Evolutionary conservation across 2,113 vertebrate genomes (phyloP), one percentile per base, ranked within the genome.

Genomic region (Anoura caudifer): DNA sequence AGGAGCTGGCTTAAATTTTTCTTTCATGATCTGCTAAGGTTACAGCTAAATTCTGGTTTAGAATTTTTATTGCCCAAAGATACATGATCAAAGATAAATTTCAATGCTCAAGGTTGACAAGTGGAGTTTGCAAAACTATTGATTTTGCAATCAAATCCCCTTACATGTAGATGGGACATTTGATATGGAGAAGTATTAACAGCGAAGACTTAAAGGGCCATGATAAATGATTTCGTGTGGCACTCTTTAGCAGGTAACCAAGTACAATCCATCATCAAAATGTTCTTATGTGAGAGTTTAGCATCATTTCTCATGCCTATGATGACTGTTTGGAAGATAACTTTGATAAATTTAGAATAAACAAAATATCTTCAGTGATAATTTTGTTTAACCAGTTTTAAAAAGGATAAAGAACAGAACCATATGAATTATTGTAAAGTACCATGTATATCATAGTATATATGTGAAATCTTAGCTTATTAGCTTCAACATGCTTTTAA

Each of bases 1-100:
- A 93, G 87, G 54, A 89, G 67, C n/a, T 63, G 89, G 52, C 33
- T 93, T 75, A 47, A 52, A 77, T 77, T 93, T 96, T 91, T 75
- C 47, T 95, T 90, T 86, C 69, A 59, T 90, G 87, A 91, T 95
- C 83, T 94, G 65, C 75, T 94, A 59, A 93, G 54, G 19, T 90
- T 50, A 96, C 41, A 92, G 65, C 72, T 79, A 90, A 85, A 94
- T 95, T 61, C 52, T 81, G 31, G 16, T 50, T 95, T 87, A 33
- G 41, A 91, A 94, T 72, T 88, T 79, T 84, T 93, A 72, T 70
- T 67, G 38, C 94, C 59, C 28, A 36, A 75, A 87, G 72, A 56
- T 67, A 43, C 31, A 24, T 63, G 79, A 50, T 19, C 61, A 45
- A 75, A 87, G 33, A 63, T 75, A 89, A 79, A 97, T 17, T 63